Conservation (phyloP, 2,797 vertebrate species). For the Hoplostethus mediterraneus region DNA sequence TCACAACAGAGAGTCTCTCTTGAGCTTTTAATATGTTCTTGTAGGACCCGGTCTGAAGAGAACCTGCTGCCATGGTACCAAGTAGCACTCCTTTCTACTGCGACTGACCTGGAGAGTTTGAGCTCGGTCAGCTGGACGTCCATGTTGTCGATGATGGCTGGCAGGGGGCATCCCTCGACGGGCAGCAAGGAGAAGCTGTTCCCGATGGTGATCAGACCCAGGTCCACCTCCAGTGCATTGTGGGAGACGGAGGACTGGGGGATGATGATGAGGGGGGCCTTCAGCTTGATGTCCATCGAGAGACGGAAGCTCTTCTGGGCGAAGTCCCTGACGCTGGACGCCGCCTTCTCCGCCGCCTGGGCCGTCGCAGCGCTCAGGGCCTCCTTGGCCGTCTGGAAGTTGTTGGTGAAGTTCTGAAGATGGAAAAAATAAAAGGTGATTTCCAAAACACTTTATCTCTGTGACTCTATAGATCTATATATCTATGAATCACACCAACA, state of each 20-base stretch:
- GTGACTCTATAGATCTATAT: too few species aligned
- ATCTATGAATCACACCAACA: too few species aligned
- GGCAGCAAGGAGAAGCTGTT: conserved; percentile 86
- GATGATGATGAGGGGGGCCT: conserved; percentile 94
- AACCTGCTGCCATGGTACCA: too few species aligned
- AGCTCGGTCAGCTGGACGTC: conserved; percentile 90
- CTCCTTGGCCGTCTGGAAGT: conserved; percentile 88
- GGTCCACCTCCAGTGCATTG: conserved; percentile 89
- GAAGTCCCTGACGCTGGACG: conserved; percentile 91
- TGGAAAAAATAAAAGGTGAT: conserved; percentile 25
- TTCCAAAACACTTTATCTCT: background rate
- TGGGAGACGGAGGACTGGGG: conserved; percentile 92
- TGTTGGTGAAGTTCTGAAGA: conserved; percentile 86
- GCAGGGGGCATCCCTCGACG: conserved; percentile 82
- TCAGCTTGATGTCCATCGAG: conserved; percentile 88
- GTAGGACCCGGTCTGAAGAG: too few species aligned
- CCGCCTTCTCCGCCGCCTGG: conserved; percentile 94
- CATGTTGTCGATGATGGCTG: conserved; percentile 92
- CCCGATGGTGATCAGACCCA: conserved; percentile 91
- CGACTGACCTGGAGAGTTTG: conserved; percentile 90
- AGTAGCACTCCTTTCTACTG: too few species aligned
- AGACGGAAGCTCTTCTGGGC: conserved; percentile 94
- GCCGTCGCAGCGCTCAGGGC: conserved; percentile 90
- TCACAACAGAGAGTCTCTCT: too few species aligned
- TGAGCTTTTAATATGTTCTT: too few species aligned